Evolutionary conservation across 2,888 invertebrate genomes (phyloP), one percentile per base, ranked within the genome.

Genomic region (Orthosia incerta): DNA sequence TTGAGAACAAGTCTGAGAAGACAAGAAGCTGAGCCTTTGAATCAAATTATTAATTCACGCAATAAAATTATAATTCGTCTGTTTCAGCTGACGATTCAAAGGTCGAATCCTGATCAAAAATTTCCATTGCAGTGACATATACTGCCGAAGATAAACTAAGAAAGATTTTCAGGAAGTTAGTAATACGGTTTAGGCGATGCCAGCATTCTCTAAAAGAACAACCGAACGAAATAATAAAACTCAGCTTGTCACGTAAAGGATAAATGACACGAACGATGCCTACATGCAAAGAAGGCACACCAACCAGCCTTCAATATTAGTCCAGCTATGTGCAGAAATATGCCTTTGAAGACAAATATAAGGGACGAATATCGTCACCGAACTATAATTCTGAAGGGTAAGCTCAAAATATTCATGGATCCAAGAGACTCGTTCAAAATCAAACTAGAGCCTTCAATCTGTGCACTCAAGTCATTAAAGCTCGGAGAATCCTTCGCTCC

Each of bases 401-500:
- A 55, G 66, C 72, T 63, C n/a, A 71, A 79, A 65, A 65, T 79
- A 71, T 74, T 65, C 67, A 64, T 53, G 67, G 31, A 67, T 50
- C 18, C 51, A 55, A 69, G 57, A 55, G 59, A 23, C 55, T 64
- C 51, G 39, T 63, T 74, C 55, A 79, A 71, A 73, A 76, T 77
- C 82, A 76, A 80, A 74, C 39, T 63, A 66, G 56, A 74, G 77
- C 64, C 67, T 74, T 61, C 63, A 83, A 82, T 79, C 70, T 72
- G 71, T 77, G 82, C 82, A 82, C 86, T 86, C 75, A 76, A 76
- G 74, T 72, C 80, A 80, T 86, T 85, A 86, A 83, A 83, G 75
- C 68, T 56, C 57, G 81, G 68, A 20, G 71, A 72, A 71, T 76
- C 74, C 68, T 77, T 63, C 65, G 73, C 61, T 50, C 71, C 82